Evolutionary conservation across 2,888 invertebrate species (phyloP), one percentile per base, ranked within the genome.

Genomic region (Microplitis manilae): DNA sequence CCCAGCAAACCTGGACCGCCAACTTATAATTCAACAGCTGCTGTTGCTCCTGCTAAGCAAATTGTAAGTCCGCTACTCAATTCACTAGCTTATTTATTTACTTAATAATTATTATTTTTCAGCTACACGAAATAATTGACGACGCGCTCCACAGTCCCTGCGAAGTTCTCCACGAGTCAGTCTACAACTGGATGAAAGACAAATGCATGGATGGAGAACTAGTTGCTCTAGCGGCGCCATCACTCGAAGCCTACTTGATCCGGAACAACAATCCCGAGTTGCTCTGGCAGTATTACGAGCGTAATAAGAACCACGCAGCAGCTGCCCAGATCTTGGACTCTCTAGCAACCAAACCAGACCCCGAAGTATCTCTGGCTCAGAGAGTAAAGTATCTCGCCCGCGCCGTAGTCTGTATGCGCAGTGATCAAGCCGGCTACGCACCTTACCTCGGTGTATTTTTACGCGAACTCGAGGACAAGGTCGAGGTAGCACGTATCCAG

Each of bases 211-310:
- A 94, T 65, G 91, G 92, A 84, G 95, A 96, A 85, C 87, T 96
- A 67, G 93, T 94, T 70, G 92, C 93, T 68, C 91, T 94, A 0
- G 93, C 93, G 9, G 93, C 94, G 62, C 92, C 94, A 1, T 95
- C 94, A 8, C 91, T 97, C 68, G 96, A 97, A 88, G 92, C 93
- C 39, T 97, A 95, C 90, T 91, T 97, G 67, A 92, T 92, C 72
- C 87, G 88, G 1, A 85, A 87, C 1, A 87, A 87, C 78, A 88
- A 87, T 0, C 89, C 88, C 1, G 88, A 90, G 68, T 70, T 99
- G 81, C 91, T 99, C 76, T 99, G 99, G 98, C 97, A 97, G 90
- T 98, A 96, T 88, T 97, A 98, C 86, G 98, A 99, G 90, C 95
- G 95, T 88, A 95, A 94, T 85, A 95, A 95, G 40, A 97, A 98